Conservation (phyloP, 2,113 vertebrate species). For the Oostethus manadensis region DNA sequence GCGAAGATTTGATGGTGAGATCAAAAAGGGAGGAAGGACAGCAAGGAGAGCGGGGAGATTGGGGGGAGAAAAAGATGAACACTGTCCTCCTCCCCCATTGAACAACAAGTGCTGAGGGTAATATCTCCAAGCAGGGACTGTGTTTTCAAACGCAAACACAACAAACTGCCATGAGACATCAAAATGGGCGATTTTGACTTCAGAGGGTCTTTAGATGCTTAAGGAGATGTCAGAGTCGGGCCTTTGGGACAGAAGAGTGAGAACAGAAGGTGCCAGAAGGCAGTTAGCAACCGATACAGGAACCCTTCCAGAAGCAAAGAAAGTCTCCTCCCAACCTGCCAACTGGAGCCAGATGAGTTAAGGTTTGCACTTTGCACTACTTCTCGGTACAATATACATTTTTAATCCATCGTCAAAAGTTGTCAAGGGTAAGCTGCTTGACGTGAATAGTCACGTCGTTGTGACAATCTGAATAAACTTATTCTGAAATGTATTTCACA, state of each 20-base stretch:
- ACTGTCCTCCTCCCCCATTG: conserved; percentile 48
- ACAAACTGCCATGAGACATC: conserved; percentile 66
- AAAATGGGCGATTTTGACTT: conserved; percentile 70
- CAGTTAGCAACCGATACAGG: conserved; percentile 65
- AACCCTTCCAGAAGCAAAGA: conserved; percentile 56
- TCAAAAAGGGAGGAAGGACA: conserved; percentile 70
- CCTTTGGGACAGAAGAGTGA: conserved; percentile 55
- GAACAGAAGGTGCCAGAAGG: conserved; percentile 72
- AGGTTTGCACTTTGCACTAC: conserved; percentile 39
- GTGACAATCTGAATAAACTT: too few species aligned
- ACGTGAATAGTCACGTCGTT: too few species aligned
- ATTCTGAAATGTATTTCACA: too few species aligned
- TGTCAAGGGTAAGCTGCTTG: too few species aligned
- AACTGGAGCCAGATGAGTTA: conserved; percentile 58
- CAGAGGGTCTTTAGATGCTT: conserved; percentile 70
- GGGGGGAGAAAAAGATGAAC: conserved; percentile 9
- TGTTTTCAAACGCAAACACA: conserved; percentile 67
- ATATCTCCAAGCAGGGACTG: conserved; percentile 55
- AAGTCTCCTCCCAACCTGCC: conserved; percentile 62
- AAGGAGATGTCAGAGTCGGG: conserved; percentile 60
- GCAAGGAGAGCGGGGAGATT: conserved; percentile 26
- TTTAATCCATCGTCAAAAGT: too few species aligned
- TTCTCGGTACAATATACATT: too few species aligned
- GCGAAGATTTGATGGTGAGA: conserved; percentile 69
- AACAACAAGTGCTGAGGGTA: conserved; percentile 53